Evolutionary conservation across 1,140 invertebrate genomes (phyloP).

Genomic region (Drosophila littoralis): DNA sequence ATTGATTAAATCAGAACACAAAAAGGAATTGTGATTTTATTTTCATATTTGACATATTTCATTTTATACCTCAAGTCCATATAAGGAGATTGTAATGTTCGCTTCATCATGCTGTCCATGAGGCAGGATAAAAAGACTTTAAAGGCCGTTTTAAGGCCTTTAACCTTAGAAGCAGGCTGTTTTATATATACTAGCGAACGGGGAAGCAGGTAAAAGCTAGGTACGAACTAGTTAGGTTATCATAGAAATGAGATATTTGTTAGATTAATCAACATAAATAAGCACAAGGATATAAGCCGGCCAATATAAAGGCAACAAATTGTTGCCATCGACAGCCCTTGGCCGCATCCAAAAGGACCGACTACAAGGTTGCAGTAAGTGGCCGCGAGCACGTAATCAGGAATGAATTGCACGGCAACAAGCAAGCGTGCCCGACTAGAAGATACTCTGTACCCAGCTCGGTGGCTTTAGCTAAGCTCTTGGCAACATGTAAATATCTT

Average conservation of each 20-base stretch:
- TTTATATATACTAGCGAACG: no score
- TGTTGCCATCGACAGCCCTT: slow-evolving; percentile 1
- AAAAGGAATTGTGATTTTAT: no score
- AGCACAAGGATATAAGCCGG: background rate
- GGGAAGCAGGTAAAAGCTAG: background rate
- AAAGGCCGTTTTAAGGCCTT: no score
- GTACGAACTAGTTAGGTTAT: slow-evolving; percentile 45
- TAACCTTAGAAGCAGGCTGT: no score
- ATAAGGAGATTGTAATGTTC: no score
- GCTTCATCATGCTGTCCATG: no score
- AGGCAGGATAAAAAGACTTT: no score
- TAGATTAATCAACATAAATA: slow-evolving; percentile 57
- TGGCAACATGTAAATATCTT: no score
- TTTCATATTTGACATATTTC: no score
- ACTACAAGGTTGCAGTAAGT: slow-evolving; percentile 15
- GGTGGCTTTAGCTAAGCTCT: no score
- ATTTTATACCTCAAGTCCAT: no score
- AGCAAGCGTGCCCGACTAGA: background rate
- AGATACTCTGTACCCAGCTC: background rate
- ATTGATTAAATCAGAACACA: no score
- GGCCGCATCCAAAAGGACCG: background rate
- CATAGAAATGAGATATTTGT: slow-evolving; percentile 68
- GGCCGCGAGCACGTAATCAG: slow-evolving; percentile 55
- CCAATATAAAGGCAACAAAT: slow-evolving; percentile 43
- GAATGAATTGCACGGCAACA: slow-evolving; percentile 53